Conservation (phyloP, 2,888 invertebrate species). For the Pseudolycoriella hygida region DNA sequence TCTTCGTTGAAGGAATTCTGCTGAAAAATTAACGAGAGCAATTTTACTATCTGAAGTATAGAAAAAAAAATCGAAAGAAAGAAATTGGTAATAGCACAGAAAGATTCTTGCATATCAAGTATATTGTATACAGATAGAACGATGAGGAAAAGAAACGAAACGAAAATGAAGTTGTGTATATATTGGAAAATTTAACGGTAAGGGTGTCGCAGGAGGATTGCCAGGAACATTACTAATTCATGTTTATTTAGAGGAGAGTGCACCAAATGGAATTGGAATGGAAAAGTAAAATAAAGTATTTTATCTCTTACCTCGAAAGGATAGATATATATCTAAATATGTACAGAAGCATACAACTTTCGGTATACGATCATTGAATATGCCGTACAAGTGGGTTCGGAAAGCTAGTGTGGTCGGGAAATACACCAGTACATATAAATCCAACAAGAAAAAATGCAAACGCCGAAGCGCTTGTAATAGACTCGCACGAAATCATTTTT, state of each 20-base stretch:
- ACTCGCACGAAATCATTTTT: no score
- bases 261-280: constrained; percentile 9
- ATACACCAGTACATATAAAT: no score
- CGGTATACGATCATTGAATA: no score
- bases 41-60: not conserved
- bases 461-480: no score
- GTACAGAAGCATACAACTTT: no score
- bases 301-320: not conserved
- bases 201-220: constrained; percentile 4
- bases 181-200: constrained; percentile 2
- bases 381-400: no score
- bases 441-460: no score
- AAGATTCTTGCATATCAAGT: no score
- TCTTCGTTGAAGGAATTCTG: not conserved
- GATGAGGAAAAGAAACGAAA: not conserved
- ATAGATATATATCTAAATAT: no score
- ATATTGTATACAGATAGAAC: no score
- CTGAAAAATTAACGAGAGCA: constrained; percentile 1
- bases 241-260: constrained; percentile 10
- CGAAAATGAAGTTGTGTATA: constrained; percentile 1
- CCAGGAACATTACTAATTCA: constrained; percentile 10
- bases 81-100: no score
- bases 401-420: no score
- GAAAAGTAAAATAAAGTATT: constrained; percentile 7
- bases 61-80: not conserved